Conservation (phyloP, 2,797 vertebrate species). For the Rhinogobio ventralis region DNA sequence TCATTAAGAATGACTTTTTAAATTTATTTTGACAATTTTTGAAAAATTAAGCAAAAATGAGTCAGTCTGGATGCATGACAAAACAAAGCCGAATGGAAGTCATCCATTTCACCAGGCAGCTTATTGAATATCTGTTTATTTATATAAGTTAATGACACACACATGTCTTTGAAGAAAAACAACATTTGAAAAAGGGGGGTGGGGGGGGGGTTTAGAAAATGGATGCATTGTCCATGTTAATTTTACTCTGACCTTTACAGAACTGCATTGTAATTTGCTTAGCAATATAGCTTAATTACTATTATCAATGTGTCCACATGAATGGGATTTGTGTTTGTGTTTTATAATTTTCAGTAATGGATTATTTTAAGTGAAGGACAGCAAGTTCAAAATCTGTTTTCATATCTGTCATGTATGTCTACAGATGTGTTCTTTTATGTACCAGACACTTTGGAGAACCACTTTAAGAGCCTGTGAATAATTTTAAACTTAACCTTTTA, state of each 20-base stretch:
- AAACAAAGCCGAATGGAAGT: slow-evolving; percentile 37
- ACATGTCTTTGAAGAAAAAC: slow-evolving; percentile 40
- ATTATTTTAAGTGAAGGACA: neutral
- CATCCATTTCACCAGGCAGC: slow-evolving; percentile 26
- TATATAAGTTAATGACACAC: slow-evolving; percentile 43
- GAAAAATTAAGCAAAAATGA: slow-evolving; percentile 9
- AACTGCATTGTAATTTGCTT: slow-evolving; percentile 11
- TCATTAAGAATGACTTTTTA: slow-evolving; percentile 47
- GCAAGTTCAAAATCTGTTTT: neutral
- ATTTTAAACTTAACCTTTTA: slow-evolving; percentile 48
- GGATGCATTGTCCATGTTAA: neutral
- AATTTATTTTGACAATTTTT: slow-evolving; percentile 28
- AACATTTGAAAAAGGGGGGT: too few species aligned
- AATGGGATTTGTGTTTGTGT: neutral
- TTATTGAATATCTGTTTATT: slow-evolving; percentile 41
- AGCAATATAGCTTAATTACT: neutral
- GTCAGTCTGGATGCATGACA: neutral
- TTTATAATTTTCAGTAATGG: neutral
- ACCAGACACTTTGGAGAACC: slow-evolving; percentile 36
- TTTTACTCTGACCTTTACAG: neutral
- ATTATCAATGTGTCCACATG: slow-evolving; percentile 1
- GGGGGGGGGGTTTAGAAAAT: neutral
- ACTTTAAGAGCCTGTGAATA: slow-evolving; percentile 36
- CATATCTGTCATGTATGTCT: slow-evolving; percentile 45
- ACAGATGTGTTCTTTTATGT: slow-evolving; percentile 46